Conservation (phyloP, 2,797 vertebrate species). For the Sciaenops ocellatus region DNA sequence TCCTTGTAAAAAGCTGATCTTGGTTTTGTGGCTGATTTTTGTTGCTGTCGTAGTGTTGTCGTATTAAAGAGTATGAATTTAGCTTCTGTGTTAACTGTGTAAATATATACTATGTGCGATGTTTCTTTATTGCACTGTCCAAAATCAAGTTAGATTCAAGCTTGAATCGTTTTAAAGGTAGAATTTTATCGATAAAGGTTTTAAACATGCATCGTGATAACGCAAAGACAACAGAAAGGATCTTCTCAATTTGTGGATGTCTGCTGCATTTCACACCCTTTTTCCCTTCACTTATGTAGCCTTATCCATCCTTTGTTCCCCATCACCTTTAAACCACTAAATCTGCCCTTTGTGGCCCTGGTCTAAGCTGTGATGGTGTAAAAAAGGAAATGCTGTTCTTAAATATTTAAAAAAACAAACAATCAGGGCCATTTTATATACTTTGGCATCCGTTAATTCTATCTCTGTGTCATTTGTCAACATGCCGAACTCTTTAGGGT, state of each 20-base stretch:
- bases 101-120: not conserved
- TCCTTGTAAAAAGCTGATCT: not conserved
- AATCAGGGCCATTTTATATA: not conserved
- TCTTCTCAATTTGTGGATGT: slow-evolving; percentile 65
- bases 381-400: slow-evolving; percentile 45
- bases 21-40: not conserved
- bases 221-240: slow-evolving; percentile 30
- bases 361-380: slow-evolving; percentile 48
- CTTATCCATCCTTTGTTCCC: slow-evolving; percentile 80
- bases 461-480: slow-evolving; percentile 62
- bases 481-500: slow-evolving; percentile 39
- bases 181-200: not conserved
- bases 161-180: not conserved
- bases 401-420: slow-evolving; percentile 32
- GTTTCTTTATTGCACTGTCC: not conserved
- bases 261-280: slow-evolving; percentile 70
- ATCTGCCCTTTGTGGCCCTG: slow-evolving; percentile 66
- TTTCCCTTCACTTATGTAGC: slow-evolving; percentile 71
- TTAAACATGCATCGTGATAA: not conserved
- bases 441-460: slow-evolving; percentile 37
- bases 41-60: not conserved
- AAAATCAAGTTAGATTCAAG: not conserved
- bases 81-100: not conserved
- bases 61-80: not conserved
- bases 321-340: slow-evolving; percentile 65